Percentiles rank a stretch among this genome's conserved stretches.
phyloP scores from a whole-genome alignment of 2,888 invertebrate species.

The Drosophila lacicola region DNA sequence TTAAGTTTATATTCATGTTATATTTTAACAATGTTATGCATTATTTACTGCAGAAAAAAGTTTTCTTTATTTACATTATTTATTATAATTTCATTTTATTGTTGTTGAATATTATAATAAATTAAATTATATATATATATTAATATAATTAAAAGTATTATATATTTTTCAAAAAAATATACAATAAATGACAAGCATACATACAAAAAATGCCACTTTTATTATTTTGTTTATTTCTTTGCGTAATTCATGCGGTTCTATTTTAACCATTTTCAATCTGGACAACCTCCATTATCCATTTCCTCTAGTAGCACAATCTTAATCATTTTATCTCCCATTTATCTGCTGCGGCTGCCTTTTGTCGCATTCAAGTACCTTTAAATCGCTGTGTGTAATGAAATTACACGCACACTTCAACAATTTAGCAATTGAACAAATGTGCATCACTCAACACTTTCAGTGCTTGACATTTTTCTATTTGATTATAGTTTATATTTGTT shows the following conservation, averaged over 20 bases:
- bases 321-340: constrained; percentile 45
- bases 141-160: neutral
- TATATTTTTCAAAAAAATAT: neutral
- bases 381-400: constrained; percentile 57
- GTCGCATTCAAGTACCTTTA: constrained; percentile 43
- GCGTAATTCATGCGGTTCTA: neutral
- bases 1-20: too few species aligned
- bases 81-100: too few species aligned
- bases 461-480: constrained; percentile 49
- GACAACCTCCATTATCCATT: constrained; percentile 32
- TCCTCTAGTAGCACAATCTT: constrained; percentile 40
- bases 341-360: constrained; percentile 29
- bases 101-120: too few species aligned
- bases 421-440: constrained; percentile 67
- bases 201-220: too few species aligned
- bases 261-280: constrained; percentile 6
- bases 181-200: neutral
- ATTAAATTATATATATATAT: too few species aligned
- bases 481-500: constrained; percentile 55
- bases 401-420: constrained; percentile 77
- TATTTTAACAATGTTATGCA: too few species aligned
- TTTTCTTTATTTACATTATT: too few species aligned
- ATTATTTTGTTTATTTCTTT: neutral
- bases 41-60: too few species aligned
- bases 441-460: constrained; percentile 46